Base-by-base conservation (phyloP, 2,113 vertebrate genomes). In the Fulica atra region DNA sequence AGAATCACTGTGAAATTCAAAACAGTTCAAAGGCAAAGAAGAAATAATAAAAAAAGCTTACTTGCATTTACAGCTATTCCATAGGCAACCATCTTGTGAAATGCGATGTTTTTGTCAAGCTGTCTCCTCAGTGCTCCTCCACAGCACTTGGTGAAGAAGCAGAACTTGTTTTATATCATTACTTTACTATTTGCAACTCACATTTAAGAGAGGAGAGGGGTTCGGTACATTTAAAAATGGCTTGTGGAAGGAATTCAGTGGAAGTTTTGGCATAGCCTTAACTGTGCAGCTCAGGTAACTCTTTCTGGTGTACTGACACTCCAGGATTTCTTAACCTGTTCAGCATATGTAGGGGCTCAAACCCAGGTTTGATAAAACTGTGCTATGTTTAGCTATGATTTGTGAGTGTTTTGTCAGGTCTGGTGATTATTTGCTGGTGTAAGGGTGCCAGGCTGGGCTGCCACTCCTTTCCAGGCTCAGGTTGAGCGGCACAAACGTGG, bases 31-130 rank as follows among this genome's bases (percentile, higher is more conserved):
- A 85, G 46, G 63, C 42, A 95, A 94, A 88, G n/a, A 63, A 82
- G 72, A 29, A 70, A 53, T 53, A 53, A 53, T 53, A 48, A 46
- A 77, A 81, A 91, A 68, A 73, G 65, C 98, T 97, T 98, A 98
- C 98, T 97, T 97, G 98, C 95, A 91, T 98, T 97, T 91, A 98
- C 57, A 24, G 97, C 97, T 94, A 98, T 97, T 91, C 98, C 98
- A 82, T 98, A 98, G 94, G 98, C 98, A 36, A 98, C 94, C 46
- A 98, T 97, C 93, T 98, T 98, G 97, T 98, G 98, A 96, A 98
- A 98, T 64, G 95, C 77, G 93, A 98, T 96, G 76, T 93, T 98
- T 98, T 98, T 98, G 96, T 98, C 98, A 88, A 98, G 94, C 53
- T 98, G 98, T 76, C 98, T 98, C 61, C 94, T 97, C 90, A 98